Evolutionary conservation across 2,113 vertebrate species (phyloP).

Genomic region (Tor tambroides): DNA sequence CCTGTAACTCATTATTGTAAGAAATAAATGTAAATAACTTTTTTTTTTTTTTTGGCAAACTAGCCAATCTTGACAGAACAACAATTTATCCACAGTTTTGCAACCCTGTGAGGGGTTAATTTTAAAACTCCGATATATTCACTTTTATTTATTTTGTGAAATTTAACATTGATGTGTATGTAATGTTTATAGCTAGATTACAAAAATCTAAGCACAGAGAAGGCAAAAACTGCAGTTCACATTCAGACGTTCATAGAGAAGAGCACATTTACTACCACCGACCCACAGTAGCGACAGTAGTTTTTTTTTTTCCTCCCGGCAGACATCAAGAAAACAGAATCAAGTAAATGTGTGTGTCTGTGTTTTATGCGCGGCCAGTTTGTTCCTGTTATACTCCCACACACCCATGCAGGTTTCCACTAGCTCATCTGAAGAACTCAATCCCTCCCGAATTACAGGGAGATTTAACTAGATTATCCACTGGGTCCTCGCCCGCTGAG

Average conservation of each 20-base stretch:
- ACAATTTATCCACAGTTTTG: too few species aligned
- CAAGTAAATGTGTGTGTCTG: constrained; percentile 58
- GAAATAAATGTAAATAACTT: too few species aligned
- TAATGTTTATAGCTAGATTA: too few species aligned
- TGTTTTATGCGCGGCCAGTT: constrained; percentile 68
- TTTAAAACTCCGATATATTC: too few species aligned
- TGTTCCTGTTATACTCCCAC: constrained; percentile 71
- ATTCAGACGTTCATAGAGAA: not conserved
- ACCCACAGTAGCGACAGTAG: constrained; percentile 13
- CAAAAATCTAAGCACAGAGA: not conserved
- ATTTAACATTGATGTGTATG: too few species aligned
- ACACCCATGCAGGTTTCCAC: constrained; percentile 76
- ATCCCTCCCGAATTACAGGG: constrained; percentile 81
- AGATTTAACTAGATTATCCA: constrained; percentile 79
- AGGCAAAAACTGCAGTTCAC: not conserved
- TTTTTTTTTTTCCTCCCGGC: constrained; percentile 14
- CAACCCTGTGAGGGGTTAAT: too few species aligned
- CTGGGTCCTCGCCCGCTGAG: constrained; percentile 70
- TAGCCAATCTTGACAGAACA: too few species aligned
- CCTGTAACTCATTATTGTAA: not conserved
- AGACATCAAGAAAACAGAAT: constrained; percentile 45
- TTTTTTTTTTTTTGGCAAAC: too few species aligned
- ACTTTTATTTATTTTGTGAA: too few species aligned
- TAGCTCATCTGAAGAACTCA: constrained; percentile 80
- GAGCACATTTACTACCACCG: not conserved